phyloP scores from a whole-genome alignment of 2,113 vertebrate species.

The Notarius quadriscutis region DNA sequence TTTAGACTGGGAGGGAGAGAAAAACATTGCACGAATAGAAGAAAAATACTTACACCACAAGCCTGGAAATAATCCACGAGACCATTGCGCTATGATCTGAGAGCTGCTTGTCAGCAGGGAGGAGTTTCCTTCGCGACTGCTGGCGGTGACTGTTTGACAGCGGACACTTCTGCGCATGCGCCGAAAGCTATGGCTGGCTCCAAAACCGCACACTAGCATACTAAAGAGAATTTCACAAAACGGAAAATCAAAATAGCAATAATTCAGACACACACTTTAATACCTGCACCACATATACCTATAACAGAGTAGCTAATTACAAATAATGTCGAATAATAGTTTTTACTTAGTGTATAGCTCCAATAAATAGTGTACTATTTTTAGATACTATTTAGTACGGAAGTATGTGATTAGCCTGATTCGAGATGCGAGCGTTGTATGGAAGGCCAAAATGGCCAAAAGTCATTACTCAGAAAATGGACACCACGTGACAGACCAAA shows the following conservation, averaged over 20 bases:
- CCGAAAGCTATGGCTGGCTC: background rate
- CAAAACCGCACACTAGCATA: background rate
- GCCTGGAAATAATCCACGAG: constrained; percentile 98
- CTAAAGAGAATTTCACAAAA: background rate
- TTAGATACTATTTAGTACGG: background rate
- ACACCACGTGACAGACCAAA: background rate
- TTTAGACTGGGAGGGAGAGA: background rate
- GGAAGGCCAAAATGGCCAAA: background rate
- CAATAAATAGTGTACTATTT: background rate
- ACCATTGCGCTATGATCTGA: constrained; percentile 84
- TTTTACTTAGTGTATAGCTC: background rate
- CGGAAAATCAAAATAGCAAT: background rate
- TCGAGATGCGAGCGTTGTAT: background rate
- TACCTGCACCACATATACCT: background rate
- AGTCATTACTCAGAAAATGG: background rate
- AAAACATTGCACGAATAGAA: background rate
- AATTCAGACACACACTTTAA: background rate
- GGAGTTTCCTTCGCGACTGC: constrained; percentile 66
- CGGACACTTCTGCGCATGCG: constrained; percentile 66
- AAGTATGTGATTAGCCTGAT: background rate
- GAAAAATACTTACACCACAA: constrained; percentile 91
- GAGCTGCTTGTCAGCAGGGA: constrained; percentile 71
- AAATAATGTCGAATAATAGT: background rate
- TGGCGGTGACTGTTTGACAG: constrained; percentile 71
- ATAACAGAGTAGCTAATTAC: background rate